Conservation (phyloP, 2,888 invertebrate genomes). For the Nasonia oneida region DNA sequence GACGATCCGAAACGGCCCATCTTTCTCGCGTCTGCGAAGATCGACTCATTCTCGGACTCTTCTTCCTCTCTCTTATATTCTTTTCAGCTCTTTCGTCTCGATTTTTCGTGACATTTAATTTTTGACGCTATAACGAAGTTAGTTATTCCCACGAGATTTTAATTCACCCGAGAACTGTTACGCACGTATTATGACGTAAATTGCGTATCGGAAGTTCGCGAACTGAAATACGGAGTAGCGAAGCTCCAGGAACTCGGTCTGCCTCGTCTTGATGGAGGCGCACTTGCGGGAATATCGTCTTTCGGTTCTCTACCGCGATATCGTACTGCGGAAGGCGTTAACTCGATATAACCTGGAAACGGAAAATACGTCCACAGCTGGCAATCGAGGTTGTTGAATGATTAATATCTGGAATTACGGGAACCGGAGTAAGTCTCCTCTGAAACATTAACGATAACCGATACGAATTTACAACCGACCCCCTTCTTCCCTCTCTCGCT, state of each 20-base stretch:
- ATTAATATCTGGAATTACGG: neutral
- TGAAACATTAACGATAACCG: neutral
- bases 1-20: neutral
- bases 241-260: neutral
- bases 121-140: neutral
- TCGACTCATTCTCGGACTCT: neutral
- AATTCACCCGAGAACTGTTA: too few relatives aligned
- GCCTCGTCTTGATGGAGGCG: too few relatives aligned
- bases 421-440: neutral
- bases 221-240: neutral
- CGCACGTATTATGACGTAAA: neutral
- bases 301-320: too few relatives aligned
- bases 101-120: neutral
- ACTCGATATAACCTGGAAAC: neutral
- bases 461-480: conserved; percentile 3
- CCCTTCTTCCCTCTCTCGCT: neutral
- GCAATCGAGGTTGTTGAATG: neutral
- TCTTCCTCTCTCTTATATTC: too few relatives aligned
- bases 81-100: neutral
- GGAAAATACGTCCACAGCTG: too few relatives aligned
- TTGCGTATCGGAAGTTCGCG: neutral
- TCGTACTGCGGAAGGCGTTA: too few relatives aligned
- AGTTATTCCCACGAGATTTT: too few relatives aligned
- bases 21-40: conserved; percentile 10
- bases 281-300: too few relatives aligned